A percentile compares a stretch with the other conserved stretches of the same genome.
Conservation (phyloP, 2,888 invertebrate species). For the Galeopsomyia nigrocyanea region DNA sequence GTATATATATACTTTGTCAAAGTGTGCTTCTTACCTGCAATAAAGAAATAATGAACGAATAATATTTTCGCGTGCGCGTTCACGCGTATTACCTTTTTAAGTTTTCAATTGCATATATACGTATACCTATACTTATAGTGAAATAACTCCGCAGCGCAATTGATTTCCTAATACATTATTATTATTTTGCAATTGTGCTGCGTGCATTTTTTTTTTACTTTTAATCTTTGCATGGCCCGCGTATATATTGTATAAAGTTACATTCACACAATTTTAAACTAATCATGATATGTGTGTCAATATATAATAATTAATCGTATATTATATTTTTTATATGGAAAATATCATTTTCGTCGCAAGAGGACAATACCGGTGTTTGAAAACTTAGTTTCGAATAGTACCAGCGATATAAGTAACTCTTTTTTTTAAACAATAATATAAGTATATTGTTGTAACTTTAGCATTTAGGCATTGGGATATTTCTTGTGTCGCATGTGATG, state of each 20-base stretch:
- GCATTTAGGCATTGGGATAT: slow-evolving; percentile 14
- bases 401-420: slow-evolving; percentile 9
- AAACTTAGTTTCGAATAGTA: slow-evolving; percentile 23
- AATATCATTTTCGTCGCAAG: slow-evolving; percentile 4
- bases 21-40: no score
- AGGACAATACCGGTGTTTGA: background rate
- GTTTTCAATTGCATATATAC: background rate
- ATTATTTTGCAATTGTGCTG: slow-evolving; percentile 22
- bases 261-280: slow-evolving; percentile 13
- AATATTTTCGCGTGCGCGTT: background rate
- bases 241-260: slow-evolving; percentile 39
- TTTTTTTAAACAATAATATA: slow-evolving; percentile 26
- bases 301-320: slow-evolving; percentile 1
- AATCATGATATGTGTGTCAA: slow-evolving; percentile 12
- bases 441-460: slow-evolving; percentile 38
- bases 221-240: background rate
- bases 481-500: slow-evolving; percentile 17
- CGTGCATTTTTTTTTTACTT: background rate
- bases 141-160: slow-evolving; percentile 29
- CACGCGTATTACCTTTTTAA: slow-evolving; percentile 16
- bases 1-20: no score
- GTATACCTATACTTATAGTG: background rate
- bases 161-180: slow-evolving; percentile 25
- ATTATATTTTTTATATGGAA: slow-evolving; percentile 10
- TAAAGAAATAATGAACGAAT: no score